These are phyloP conservation scores for Lumbricus terrestris DNA, from an alignment of 2,888 invertebrate species.

Conservation along the genomic window DNA sequence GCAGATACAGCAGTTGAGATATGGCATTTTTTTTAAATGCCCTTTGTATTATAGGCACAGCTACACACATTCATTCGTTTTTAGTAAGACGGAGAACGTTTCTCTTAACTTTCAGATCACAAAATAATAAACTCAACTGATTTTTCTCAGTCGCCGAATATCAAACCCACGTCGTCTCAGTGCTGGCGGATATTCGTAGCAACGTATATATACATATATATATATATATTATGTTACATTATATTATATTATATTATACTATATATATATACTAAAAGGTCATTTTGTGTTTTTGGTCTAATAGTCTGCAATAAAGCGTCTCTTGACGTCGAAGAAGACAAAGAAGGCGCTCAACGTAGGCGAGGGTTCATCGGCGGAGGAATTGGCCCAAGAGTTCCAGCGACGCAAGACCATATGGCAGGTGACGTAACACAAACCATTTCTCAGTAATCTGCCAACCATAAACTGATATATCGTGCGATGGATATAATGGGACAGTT, in stretches of 20 bases:
- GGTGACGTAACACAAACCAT: background rate
- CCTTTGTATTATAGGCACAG: too few relatives aligned
- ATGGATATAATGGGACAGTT: background rate
- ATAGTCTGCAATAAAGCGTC: conserved; percentile 21
- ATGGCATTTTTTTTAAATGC: too few relatives aligned
- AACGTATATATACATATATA: too few relatives aligned
- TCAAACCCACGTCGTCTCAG: background rate
- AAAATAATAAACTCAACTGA: background rate
- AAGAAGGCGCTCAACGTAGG: conserved; percentile 6
- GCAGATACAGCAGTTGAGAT: too few relatives aligned
- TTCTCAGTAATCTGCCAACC: background rate
- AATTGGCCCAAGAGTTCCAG: background rate
- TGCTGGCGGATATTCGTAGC: background rate
- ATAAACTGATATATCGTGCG: background rate
- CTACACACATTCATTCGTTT: too few relatives aligned
- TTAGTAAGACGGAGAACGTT: background rate
- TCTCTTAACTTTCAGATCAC: background rate
- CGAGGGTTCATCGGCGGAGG: background rate
- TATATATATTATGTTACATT: too few relatives aligned
- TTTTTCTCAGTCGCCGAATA: background rate
- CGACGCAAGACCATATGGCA: conserved; percentile 8
- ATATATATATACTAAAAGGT: too few relatives aligned
- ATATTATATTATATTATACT: too few relatives aligned
- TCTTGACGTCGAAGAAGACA: conserved; percentile 7
- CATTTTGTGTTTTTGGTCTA: background rate